Evolutionary conservation across 2,888 invertebrate species (phyloP).

Genomic region (Phyllotreta striolata): DNA sequence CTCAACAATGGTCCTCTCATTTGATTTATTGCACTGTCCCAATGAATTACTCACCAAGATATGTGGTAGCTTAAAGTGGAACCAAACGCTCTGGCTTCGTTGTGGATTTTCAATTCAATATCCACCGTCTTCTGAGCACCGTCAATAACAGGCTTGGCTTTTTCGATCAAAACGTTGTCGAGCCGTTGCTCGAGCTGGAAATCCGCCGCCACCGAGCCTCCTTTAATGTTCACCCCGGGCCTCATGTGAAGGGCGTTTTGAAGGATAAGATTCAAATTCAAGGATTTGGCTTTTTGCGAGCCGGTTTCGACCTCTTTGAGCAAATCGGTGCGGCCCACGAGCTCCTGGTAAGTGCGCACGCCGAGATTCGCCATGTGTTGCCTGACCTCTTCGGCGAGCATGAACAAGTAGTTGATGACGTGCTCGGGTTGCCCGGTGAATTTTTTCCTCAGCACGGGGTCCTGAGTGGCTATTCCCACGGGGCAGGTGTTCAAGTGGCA

Average conservation of each 20-base stretch:
- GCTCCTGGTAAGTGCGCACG: slow-evolving; percentile 67
- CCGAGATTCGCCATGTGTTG: slow-evolving; percentile 91
- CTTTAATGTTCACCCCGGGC: slow-evolving; percentile 89
- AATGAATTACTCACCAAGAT: slow-evolving; percentile 74
- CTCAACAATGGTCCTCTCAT: no score
- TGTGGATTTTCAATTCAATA: slow-evolving; percentile 82
- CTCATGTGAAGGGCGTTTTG: slow-evolving; percentile 90
- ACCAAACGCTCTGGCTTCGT: slow-evolving; percentile 92
- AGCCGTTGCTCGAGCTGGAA: slow-evolving; percentile 86
- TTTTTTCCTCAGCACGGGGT: slow-evolving; percentile 92
- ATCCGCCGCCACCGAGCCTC: slow-evolving; percentile 84
- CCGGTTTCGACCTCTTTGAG: slow-evolving; percentile 77
- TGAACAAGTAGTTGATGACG: slow-evolving; percentile 96
- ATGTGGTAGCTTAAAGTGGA: slow-evolving; percentile 94
- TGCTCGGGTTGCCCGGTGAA: slow-evolving; percentile 98
- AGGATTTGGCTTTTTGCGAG: slow-evolving; percentile 79
- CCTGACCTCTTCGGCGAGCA: slow-evolving; percentile 97
- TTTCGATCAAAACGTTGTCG: slow-evolving; percentile 80
- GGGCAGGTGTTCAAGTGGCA: slow-evolving; percentile 99
- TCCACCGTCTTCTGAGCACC: slow-evolving; percentile 74
- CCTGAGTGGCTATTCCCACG: slow-evolving; percentile 98
- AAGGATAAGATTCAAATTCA: slow-evolving; percentile 86
- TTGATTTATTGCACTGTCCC: no score
- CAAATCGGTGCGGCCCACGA: slow-evolving; percentile 91
- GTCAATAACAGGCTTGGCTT: slow-evolving; percentile 76